Percentiles rank a stretch among this genome's conserved stretches.
Evolutionary conservation across 2,888 invertebrate species (phyloP).

Genomic region (Campaea margaritaria): DNA sequence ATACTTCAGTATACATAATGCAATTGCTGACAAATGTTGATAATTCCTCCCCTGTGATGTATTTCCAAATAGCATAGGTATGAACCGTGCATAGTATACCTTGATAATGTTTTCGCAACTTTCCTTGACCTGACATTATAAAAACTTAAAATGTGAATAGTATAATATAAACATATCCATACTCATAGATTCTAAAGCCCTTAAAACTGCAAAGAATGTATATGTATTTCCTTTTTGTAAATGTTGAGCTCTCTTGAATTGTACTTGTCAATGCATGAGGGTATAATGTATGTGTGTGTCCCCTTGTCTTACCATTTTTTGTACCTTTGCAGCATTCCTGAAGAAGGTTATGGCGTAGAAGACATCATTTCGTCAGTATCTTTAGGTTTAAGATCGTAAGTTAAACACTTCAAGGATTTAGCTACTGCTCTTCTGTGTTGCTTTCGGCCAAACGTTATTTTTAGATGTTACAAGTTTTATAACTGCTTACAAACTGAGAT

Average conservation of each 20-base stretch:
- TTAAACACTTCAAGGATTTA: slow-evolving; percentile 55
- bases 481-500: slow-evolving; percentile 6
- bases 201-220: background rate
- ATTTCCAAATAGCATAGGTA: too few species aligned
- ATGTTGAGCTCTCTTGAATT: background rate
- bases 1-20: too few species aligned
- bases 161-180: background rate
- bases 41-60: too few species aligned
- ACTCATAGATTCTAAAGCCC: background rate
- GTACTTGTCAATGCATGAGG: slow-evolving; percentile 47
- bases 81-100: too few species aligned
- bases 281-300: slow-evolving; percentile 60
- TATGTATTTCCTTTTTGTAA: background rate
- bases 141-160: background rate
- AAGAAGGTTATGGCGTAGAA: slow-evolving; percentile 90
- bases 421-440: slow-evolving; percentile 53
- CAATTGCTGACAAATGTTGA: too few species aligned
- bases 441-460: slow-evolving; percentile 36
- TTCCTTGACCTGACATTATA: background rate
- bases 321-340: slow-evolving; percentile 90
- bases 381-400: slow-evolving; percentile 86
- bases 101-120: background rate
- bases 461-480: slow-evolving; percentile 1
- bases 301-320: slow-evolving; percentile 67
- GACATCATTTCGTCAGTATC: slow-evolving; percentile 73